Percentiles rank a stretch among this genome's conserved stretches.
These are phyloP conservation scores for Herpailurus yagouaroundi DNA, from an alignment of 2,113 vertebrate genomes.

Conservation along the genomic window DNA sequence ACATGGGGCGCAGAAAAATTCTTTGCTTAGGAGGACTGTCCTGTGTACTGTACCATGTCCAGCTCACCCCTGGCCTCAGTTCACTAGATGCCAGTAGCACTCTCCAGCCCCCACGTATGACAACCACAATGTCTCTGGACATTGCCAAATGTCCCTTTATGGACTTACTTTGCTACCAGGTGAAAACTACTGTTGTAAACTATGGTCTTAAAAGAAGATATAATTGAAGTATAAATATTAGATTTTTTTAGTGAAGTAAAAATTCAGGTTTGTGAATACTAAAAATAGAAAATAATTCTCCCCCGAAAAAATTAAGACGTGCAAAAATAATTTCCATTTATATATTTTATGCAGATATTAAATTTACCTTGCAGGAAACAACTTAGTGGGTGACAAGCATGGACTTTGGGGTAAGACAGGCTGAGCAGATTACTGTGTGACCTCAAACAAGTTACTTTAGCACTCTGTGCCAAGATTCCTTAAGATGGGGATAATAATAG, in stretches of 20 bases:
- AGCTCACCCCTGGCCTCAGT: not conserved
- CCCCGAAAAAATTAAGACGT: not conserved
- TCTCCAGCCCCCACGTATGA: not conserved
- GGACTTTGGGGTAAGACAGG: not conserved
- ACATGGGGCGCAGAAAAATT: not conserved
- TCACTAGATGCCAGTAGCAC: not conserved
- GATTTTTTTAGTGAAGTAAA: not conserved
- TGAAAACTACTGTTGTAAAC: not conserved
- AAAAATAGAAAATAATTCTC: not conserved
- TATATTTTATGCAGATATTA: not conserved
- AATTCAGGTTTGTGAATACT: not conserved
- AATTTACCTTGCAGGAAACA: not conserved
- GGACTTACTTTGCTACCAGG: not conserved
- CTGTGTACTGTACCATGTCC: fast-evolving
- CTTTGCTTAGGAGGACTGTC: not conserved
- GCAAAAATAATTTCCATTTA: not conserved
- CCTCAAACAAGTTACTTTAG: not conserved
- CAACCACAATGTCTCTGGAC: not conserved
- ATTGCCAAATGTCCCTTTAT: not conserved
- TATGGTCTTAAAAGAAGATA: not conserved
- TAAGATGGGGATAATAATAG: not conserved
- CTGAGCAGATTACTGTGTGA: not conserved
- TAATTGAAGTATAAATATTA: not conserved
- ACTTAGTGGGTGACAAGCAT: not conserved
- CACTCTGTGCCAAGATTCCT: not conserved